Evolutionary conservation across 1,140 invertebrate species (phyloP).

Genomic region (Drosophila saltans): DNA sequence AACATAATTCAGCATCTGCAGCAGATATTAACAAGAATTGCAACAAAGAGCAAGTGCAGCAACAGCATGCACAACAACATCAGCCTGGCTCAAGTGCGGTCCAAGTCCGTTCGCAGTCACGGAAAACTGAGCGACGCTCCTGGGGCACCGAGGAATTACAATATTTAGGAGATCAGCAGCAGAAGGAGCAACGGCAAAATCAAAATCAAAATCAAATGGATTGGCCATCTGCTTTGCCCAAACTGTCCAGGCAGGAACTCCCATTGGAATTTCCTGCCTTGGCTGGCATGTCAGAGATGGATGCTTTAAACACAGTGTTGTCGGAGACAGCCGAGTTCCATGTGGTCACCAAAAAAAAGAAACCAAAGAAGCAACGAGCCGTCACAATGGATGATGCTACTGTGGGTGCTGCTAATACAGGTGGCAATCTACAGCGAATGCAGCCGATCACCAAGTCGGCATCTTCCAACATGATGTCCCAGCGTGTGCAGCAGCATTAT

Average conservation of each 20-base stretch:
- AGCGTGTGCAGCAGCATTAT: conserved; percentile 45
- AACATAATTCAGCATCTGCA: conserved; percentile 66
- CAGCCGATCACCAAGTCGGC: conserved; percentile 67
- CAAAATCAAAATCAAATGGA: conserved; percentile 4
- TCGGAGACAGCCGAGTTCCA: conserved; percentile 86
- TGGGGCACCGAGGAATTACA: conserved; percentile 86
- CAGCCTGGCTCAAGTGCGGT: conserved; percentile 4
- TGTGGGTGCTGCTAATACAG: conserved; percentile 53
- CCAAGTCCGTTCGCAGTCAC: conserved; percentile 28
- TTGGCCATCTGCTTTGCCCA: neutral
- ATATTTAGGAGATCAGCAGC: conserved; percentile 64
- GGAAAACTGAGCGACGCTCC: conserved; percentile 85
- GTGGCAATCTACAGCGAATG: conserved; percentile 69
- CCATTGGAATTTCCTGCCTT: conserved; percentile 41
- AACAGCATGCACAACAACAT: conserved; percentile 12
- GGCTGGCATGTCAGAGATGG: conserved; percentile 67
- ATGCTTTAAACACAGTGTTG: conserved; percentile 66
- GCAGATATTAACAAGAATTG: conserved; percentile 63
- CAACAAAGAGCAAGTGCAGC: conserved; percentile 55
- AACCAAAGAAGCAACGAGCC: conserved; percentile 87
- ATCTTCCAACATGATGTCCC: conserved; percentile 70
- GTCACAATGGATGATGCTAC: conserved; percentile 79
- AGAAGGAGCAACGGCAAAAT: conserved; percentile 10
- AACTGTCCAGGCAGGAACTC: conserved; percentile 1
- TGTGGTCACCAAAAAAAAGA: conserved; percentile 89